Conservation (phyloP, 2,113 vertebrate genomes). For the Pogonocichla stellata region DNA sequence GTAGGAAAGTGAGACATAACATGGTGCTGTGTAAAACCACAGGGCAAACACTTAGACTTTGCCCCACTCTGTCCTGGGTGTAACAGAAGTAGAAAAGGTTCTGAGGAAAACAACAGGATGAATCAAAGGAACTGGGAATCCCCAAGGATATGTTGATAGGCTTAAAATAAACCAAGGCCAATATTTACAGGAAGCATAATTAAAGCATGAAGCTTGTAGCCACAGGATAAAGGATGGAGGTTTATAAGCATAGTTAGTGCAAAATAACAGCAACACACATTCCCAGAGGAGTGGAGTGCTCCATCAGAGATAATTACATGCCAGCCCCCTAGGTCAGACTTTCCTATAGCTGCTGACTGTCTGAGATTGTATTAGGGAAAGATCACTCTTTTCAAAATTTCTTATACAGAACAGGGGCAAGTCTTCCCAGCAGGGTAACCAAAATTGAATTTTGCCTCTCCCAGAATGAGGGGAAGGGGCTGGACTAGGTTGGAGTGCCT, state of each 20-base stretch:
- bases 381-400: neutral
- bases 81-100: neutral
- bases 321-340: neutral
- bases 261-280: neutral
- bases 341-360: neutral
- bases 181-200: neutral
- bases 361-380: neutral
- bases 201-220: neutral
- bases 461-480: neutral
- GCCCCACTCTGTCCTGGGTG: neutral
- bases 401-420: neutral
- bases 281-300: neutral
- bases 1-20: neutral
- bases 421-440: neutral
- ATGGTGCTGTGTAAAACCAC: neutral
- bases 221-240: neutral
- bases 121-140: neutral
- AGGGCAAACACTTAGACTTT: neutral
- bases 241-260: neutral
- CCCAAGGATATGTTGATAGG: neutral
- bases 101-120: neutral
- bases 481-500: neutral
- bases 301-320: neutral
- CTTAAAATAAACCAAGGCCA: neutral
- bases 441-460: neutral